phyloP scores from a whole-genome alignment of 1,140 invertebrate genomes.

The Argopecten irradians region DNA sequence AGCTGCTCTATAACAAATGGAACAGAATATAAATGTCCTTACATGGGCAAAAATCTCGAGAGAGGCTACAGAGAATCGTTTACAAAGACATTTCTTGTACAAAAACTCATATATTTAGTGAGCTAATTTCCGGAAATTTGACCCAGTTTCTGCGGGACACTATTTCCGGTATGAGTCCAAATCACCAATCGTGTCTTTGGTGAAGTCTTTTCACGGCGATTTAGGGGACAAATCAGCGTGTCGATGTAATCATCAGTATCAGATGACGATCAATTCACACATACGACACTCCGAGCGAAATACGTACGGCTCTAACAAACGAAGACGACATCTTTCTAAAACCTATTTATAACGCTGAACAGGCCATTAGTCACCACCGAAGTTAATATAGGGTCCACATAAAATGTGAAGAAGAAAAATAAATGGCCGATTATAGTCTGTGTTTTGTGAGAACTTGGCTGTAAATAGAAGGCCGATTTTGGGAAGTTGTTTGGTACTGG shows the following conservation, averaged over 20 bases:
- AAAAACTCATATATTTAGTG: background rate
- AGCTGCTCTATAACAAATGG: background rate
- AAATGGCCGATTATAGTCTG: too few species aligned
- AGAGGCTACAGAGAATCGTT: background rate
- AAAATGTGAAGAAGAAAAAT: too few species aligned
- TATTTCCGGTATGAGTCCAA: background rate
- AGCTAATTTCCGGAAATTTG: conserved; percentile 21
- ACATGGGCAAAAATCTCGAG: background rate
- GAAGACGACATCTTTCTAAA: background rate
- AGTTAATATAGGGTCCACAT: too few species aligned
- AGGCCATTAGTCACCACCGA: too few species aligned
- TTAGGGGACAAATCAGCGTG: background rate
- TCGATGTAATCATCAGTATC: background rate
- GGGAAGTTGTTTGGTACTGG: too few species aligned
- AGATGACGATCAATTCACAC: background rate
- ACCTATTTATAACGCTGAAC: too few species aligned
- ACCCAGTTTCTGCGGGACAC: background rate
- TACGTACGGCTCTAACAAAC: background rate
- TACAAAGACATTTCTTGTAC: background rate
- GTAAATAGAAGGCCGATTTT: too few species aligned
- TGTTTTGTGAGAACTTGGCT: too few species aligned
- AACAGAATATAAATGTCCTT: background rate
- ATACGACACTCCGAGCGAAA: background rate
- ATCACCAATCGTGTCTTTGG: background rate
- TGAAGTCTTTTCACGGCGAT: background rate